phyloP scores from a whole-genome alignment of 2,888 invertebrate species.

The Leucophenga montana region DNA sequence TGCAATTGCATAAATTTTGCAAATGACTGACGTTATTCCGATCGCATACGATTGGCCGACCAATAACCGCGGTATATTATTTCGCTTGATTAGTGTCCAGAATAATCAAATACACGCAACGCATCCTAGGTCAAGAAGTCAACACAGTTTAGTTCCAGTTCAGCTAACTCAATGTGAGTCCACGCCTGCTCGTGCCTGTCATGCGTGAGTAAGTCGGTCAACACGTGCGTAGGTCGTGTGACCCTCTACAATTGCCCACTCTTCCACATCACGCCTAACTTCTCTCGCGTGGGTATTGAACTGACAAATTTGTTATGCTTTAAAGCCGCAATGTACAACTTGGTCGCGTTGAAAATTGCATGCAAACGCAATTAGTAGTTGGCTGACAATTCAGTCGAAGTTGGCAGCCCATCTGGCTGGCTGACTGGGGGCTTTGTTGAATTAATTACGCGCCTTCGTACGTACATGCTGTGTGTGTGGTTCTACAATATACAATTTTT shows the following conservation, averaged over 20 bases:
- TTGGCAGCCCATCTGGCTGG: constrained; percentile 29
- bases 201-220: background rate
- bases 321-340: constrained; percentile 11
- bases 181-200: background rate
- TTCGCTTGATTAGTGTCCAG: constrained; percentile 9
- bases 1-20: too few relatives aligned
- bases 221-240: constrained; percentile 15
- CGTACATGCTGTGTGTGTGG: background rate
- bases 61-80: background rate
- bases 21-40: too few relatives aligned
- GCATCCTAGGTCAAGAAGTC: constrained; percentile 9
- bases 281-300: background rate
- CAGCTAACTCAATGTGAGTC: background rate
- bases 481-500: background rate
- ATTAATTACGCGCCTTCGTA: constrained; percentile 56
- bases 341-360: constrained; percentile 24
- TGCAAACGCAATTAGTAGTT: constrained; percentile 52
- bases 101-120: background rate
- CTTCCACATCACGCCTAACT: background rate
- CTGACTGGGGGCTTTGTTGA: constrained; percentile 44
- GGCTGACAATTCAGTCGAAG: constrained; percentile 16
- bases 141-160: constrained; percentile 10
- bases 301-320: constrained; percentile 21
- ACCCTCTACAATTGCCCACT: background rate
- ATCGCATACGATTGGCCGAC: too few relatives aligned